Percentiles rank a stretch among this genome's conserved stretches.
These are phyloP conservation scores for Poeciliopsis occidentalis DNA, from an alignment of 2,113 vertebrate genomes.

Conservation along the genomic window DNA sequence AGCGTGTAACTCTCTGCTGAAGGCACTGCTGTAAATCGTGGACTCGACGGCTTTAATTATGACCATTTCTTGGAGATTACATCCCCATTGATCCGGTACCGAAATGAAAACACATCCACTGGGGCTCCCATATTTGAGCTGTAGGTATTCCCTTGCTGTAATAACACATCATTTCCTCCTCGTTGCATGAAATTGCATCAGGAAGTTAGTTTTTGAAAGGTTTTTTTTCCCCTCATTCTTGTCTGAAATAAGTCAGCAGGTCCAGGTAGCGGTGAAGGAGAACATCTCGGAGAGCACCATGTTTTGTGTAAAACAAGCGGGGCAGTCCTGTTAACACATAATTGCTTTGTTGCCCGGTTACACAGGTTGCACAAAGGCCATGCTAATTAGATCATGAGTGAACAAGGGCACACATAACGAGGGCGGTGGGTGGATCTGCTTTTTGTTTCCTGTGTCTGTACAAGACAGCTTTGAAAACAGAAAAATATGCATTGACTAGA, in stretches of 20 bases:
- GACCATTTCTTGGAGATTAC: constrained; percentile 2
- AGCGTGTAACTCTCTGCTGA: not conserved
- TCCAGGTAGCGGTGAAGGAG: not conserved
- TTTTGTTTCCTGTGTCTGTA: not conserved
- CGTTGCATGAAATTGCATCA: not conserved
- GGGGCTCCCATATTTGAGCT: not conserved
- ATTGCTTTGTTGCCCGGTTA: constrained; percentile 69
- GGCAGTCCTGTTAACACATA: constrained; percentile 50
- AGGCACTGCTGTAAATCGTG: not conserved
- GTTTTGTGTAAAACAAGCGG: constrained; percentile 27
- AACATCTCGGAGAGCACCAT: not conserved
- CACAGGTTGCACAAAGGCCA: constrained; percentile 62
- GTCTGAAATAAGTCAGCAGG: not conserved
- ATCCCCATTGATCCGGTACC: not conserved
- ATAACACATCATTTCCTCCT: not conserved
- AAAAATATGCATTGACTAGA: not conserved
- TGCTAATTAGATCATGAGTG: constrained; percentile 61
- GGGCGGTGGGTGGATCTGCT: not conserved
- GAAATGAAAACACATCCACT: not conserved
- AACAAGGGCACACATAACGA: constrained; percentile 31
- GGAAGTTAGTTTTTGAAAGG: not conserved
- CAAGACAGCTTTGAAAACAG: not conserved
- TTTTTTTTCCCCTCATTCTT: not conserved
- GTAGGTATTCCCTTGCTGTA: not conserved
- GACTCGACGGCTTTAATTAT: not conserved